phyloP scores from a whole-genome alignment of 2,888 invertebrate species.

The Congeria kusceri region DNA sequence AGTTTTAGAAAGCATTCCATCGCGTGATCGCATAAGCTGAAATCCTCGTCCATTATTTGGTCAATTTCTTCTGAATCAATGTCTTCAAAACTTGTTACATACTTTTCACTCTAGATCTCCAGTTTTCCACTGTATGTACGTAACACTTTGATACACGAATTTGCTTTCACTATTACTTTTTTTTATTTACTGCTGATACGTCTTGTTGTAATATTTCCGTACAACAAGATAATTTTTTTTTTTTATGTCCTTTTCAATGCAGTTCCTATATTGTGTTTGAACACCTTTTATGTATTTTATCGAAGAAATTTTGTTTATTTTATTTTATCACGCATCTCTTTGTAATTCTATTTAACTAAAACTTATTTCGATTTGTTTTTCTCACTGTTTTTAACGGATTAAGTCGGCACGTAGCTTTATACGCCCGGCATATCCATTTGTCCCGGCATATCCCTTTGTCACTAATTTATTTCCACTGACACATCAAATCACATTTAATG shows the following conservation, averaged over 20 bases:
- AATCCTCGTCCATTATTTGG: not conserved
- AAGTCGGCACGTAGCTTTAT: too few relatives aligned
- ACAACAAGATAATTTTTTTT: too few relatives aligned
- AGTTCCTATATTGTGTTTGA: constrained; percentile 1
- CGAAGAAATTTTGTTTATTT: not conserved
- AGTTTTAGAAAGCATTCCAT: constrained; percentile 1
- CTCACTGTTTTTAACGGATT: too few relatives aligned
- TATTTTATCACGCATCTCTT: too few relatives aligned
- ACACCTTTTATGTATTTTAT: not conserved
- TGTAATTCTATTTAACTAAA: too few relatives aligned
- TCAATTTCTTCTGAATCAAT: constrained; percentile 14
- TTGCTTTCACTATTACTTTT: not conserved
- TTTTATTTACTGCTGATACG: not conserved
- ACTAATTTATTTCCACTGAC: too few relatives aligned
- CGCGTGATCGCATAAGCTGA: not conserved
- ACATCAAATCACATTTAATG: too few relatives aligned
- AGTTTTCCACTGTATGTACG: constrained; percentile 11
- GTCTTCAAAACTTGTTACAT: not conserved
- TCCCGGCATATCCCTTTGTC: too few relatives aligned
- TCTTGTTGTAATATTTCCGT: not conserved
- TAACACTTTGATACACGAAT: constrained; percentile 7
- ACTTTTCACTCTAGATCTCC: constrained; percentile 13
- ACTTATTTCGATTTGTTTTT: not conserved
- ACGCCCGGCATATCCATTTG: too few relatives aligned
- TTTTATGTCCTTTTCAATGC: constrained; percentile 8